Evolutionary conservation across 2,113 vertebrate species (phyloP).

Genomic region (Ursus arctos): DNA sequence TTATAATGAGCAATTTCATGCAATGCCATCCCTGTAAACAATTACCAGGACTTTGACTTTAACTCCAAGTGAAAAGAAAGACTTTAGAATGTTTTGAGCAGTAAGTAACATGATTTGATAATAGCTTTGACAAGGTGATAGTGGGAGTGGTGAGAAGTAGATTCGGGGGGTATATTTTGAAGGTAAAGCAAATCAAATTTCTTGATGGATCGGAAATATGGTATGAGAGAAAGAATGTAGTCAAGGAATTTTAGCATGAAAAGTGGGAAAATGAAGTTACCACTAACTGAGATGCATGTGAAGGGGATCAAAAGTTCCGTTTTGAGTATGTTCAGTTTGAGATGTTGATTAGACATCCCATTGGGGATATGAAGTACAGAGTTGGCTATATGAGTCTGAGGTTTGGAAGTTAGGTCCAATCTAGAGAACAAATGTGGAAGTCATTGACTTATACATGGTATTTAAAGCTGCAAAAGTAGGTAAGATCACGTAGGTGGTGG

Average conservation of each 20-base stretch:
- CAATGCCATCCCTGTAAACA: background rate
- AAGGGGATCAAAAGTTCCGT: background rate
- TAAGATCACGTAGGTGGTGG: background rate
- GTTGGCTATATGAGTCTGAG: background rate
- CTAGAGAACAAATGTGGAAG: background rate
- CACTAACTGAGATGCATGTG: background rate
- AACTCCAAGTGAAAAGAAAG: background rate
- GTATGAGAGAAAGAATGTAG: background rate
- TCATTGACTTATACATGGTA: background rate
- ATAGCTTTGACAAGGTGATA: background rate
- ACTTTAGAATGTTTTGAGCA: background rate
- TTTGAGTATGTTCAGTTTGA: background rate
- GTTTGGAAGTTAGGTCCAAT: background rate
- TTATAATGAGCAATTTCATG: background rate
- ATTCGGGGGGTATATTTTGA: background rate
- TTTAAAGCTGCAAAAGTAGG: background rate
- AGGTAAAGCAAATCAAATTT: background rate
- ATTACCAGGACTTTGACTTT: background rate
- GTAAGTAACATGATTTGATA: background rate
- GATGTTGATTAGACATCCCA: background rate
- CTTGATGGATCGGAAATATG: background rate
- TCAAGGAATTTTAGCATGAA: background rate
- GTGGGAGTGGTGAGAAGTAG: background rate
- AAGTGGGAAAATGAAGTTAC: background rate
- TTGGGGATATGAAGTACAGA: background rate